A percentile compares a stretch with the other conserved stretches of the same genome.
These are phyloP conservation scores for Enteromius thamalakanensis DNA, from an alignment of 2,797 vertebrate species.

Conservation along the genomic window DNA sequence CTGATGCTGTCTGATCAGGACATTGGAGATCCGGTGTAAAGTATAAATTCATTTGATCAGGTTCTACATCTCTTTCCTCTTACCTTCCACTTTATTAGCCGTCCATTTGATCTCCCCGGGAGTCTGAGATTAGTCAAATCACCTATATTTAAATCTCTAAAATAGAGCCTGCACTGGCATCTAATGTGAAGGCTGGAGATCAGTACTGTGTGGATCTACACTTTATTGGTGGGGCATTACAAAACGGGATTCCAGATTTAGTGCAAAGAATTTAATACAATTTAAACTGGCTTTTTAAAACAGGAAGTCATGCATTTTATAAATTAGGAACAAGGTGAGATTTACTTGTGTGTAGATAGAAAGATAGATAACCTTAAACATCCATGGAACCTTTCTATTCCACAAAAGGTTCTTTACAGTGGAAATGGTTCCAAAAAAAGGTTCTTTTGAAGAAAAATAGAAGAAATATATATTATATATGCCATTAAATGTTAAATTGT, in stretches of 20 bases:
- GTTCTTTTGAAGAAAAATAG: too few species aligned
- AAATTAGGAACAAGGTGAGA: not conserved
- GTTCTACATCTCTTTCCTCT: constrained; percentile 18
- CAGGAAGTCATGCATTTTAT: not conserved
- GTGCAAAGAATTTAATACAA: not conserved
- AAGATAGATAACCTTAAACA: not conserved
- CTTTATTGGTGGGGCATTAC: not conserved
- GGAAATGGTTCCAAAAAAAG: too few species aligned
- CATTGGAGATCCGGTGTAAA: constrained; percentile 26
- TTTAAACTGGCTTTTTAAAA: not conserved
- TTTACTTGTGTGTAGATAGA: not conserved
- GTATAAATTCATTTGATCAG: constrained; percentile 34
- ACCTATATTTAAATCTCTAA: constrained; percentile 37
- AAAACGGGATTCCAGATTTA: not conserved
- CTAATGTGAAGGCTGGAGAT: not conserved
- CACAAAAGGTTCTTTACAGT: too few species aligned
- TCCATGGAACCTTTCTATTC: too few species aligned
- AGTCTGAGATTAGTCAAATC: constrained; percentile 43
- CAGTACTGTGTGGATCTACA: not conserved
- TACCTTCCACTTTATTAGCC: constrained; percentile 30
- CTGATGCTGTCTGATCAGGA: constrained; percentile 21
- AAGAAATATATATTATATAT: too few species aligned
- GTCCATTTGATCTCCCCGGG: constrained; percentile 23
- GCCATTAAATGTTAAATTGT: too few species aligned
- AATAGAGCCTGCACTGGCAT: not conserved